Evolutionary conservation across 2,888 invertebrate species (phyloP).

Genomic region (Pyrochroa serraticornis): DNA sequence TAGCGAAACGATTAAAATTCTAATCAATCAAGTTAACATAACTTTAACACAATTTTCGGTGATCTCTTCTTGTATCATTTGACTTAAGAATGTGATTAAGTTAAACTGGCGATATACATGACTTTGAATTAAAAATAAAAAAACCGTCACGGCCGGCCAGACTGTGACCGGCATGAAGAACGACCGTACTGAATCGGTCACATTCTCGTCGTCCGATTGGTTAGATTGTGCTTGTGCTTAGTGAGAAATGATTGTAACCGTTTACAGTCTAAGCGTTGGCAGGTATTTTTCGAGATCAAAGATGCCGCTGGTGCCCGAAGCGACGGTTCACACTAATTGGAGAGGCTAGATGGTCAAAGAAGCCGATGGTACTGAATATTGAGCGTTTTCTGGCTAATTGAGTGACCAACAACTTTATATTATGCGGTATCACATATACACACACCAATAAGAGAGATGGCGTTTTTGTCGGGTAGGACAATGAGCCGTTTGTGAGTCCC

Average conservation of each 20-base stretch:
- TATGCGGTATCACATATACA: conserved; percentile 40
- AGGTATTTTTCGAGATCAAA: conserved; percentile 59
- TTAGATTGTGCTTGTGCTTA: conserved; percentile 44
- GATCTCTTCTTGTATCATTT: conserved; percentile 42
- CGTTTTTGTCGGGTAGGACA: conserved; percentile 21
- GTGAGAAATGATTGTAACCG: conserved; percentile 13
- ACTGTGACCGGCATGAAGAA: conserved; percentile 44
- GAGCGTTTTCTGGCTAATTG: conserved; percentile 59
- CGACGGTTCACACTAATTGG: conserved; percentile 62
- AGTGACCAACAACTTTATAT: conserved; percentile 60
- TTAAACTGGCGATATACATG: conserved; percentile 45
- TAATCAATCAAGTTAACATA: conserved; percentile 30
- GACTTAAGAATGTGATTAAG: conserved; percentile 50
- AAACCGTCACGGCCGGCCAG: conserved; percentile 37
- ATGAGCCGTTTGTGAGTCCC: conserved; percentile 20
- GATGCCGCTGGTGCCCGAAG: conserved; percentile 56
- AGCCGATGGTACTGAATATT: conserved; percentile 60
- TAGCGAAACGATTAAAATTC: conserved; percentile 9
- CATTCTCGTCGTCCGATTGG: conserved; percentile 48
- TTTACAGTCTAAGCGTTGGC: conserved; percentile 53
- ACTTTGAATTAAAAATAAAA: conserved; percentile 33
- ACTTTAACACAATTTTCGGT: conserved; percentile 45
- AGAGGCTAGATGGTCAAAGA: conserved; percentile 59
- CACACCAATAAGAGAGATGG: conserved; percentile 7
- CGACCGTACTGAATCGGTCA: conserved; percentile 47